A percentile compares a stretch with the other conserved stretches of the same genome.
phyloP scores from a whole-genome alignment of 2,113 vertebrate genomes.

The Xenopus borealis region DNA sequence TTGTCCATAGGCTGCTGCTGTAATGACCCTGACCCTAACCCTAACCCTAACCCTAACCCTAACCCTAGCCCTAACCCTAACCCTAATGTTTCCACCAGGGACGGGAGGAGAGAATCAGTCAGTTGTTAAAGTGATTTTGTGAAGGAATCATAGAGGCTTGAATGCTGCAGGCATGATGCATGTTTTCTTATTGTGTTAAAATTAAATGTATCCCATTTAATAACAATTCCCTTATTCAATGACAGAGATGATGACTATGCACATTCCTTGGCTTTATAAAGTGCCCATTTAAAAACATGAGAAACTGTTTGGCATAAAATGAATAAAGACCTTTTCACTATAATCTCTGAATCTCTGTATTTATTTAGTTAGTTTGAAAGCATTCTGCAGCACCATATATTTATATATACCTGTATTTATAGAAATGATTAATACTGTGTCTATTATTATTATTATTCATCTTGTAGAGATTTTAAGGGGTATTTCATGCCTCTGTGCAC shows the following conservation, averaged over 20 bases:
- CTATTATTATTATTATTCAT: too few relatives aligned
- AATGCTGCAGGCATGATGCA: conserved; percentile 20
- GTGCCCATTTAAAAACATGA: conserved; percentile 1
- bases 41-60: too few relatives aligned
- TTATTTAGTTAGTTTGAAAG: too few relatives aligned
- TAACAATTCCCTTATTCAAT: conserved; percentile 5
- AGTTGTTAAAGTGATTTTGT: conserved; percentile 14
- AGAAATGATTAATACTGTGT: too few relatives aligned
- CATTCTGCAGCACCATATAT: too few relatives aligned
- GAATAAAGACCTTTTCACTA: neutral
- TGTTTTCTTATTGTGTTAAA: conserved; percentile 18
- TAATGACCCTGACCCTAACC: too few relatives aligned
- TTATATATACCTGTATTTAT: too few relatives aligned
- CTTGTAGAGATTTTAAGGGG: too few relatives aligned
- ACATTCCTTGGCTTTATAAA: conserved; percentile 14
- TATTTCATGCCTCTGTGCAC: too few relatives aligned
- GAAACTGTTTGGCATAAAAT: neutral
- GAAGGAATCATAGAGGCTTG: neutral
- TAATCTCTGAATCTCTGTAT: neutral
- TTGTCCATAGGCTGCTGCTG: neutral
- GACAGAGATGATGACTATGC: conserved; percentile 16
- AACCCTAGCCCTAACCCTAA: too few relatives aligned
- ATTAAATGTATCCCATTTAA: neutral
- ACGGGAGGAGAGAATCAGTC: neutral
- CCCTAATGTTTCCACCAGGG: neutral